These are phyloP conservation scores for Cheilosia vernalis DNA, from an alignment of 2,888 invertebrate species.

Conservation along the genomic window DNA sequence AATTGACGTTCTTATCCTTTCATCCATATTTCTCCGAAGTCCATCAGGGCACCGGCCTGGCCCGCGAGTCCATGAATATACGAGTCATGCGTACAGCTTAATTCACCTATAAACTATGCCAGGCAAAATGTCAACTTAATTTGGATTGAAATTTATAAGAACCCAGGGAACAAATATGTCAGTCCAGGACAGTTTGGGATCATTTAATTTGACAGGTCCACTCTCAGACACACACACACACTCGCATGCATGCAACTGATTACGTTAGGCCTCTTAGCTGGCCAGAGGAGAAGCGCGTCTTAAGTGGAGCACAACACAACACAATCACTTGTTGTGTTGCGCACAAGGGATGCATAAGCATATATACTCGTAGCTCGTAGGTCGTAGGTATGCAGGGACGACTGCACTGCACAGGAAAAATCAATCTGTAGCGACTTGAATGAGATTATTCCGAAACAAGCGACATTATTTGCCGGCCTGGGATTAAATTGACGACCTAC, in stretches of 20 bases:
- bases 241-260: constrained; percentile 30
- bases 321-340: constrained; percentile 57
- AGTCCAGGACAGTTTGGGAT: constrained; percentile 77
- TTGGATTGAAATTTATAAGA: constrained; percentile 78
- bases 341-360: constrained; percentile 37
- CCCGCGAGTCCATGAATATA: constrained; percentile 55
- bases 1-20: constrained; percentile 78
- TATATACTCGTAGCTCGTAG: too few relatives aligned
- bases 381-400: constrained; percentile 12
- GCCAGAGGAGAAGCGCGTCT: constrained; percentile 29
- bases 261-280: constrained; percentile 18
- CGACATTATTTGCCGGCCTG: constrained; percentile 75
- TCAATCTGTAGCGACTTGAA: constrained; percentile 67
- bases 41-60: too few relatives aligned
- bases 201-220: constrained; percentile 78
- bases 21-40: constrained; percentile 76
- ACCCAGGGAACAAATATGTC: constrained; percentile 77
- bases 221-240: constrained; percentile 15
- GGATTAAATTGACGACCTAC: constrained; percentile 78
- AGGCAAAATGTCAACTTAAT: constrained; percentile 77
- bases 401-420: constrained; percentile 45
- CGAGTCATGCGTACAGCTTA: constrained; percentile 76
- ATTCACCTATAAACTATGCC: constrained; percentile 76
- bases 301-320: constrained; percentile 70
- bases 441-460: constrained; percentile 75